Base-by-base conservation (phyloP, 2,113 vertebrate species). In the Budorcas taxicolor region DNA sequence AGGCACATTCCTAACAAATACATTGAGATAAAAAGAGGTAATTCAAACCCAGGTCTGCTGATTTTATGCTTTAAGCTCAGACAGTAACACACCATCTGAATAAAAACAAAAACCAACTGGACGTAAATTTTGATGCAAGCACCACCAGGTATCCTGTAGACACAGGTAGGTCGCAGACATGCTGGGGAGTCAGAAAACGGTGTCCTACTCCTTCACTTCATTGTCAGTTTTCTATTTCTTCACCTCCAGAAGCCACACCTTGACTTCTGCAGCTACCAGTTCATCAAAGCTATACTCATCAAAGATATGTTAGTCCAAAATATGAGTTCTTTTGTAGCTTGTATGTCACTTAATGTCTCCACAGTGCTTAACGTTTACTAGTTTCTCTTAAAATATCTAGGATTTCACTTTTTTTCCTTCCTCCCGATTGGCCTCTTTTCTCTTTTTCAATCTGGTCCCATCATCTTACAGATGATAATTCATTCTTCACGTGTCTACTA, bases 401-500 rank as follows among this genome's bases (percentile, higher is more conserved):
- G 11, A 67, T 58, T 84, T 90, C 40, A 57, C n/a, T 80, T 43
- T 57, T 27, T 57, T 33, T 40, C 21, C 27, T 53, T 21, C 36
- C 40, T 40, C 9, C 31, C 7, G 13, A 40, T 25, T 4, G 27
- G 45, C 62, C 11, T 5, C 62, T 81, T 52, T 90, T 36, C 40
- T 52, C 53, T 19, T 82, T 40, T 53, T 64, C 23, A 62, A 15
- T 57, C 29, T 36, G n/a, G 3, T 31, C 36, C 36, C 12, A 52
- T 81, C 78, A 33, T 52, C 29, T 33, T 52, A 29, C 45, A 52
- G 9, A 81, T 19, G 16, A 99, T 99, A 98, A 99, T 99, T 98
- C 98, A 99, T 99, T 99, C 99, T 99, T 99, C 99, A 99, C 98
- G 98, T 98, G 98, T 99, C 99, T 99, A 98, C 98, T 99, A 99